Base-by-base conservation (phyloP, 2,888 invertebrate genomes). In the Pristionchus arcanus region DNA sequence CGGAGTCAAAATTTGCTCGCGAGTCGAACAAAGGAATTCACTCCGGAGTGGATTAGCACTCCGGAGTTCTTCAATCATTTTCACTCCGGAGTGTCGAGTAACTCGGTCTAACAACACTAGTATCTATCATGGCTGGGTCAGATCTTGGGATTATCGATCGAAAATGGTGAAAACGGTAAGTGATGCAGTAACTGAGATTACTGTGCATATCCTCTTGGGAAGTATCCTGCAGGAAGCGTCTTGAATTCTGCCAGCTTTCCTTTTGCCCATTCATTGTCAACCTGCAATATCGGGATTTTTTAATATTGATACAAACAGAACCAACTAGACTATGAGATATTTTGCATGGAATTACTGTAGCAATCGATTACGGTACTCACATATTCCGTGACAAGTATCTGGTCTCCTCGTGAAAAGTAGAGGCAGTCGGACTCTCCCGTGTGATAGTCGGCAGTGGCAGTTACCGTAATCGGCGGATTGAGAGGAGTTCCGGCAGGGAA, bases 341-440 rank as follows among this genome's bases (percentile, higher is more conserved):
- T 49, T 13, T 9, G 42, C 42, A 3, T 49, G 11, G 4, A 13
- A 49, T 49, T 9, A 49, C 42, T 49, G 42, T 49, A 49, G 42
- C 42, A 49, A 49, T 49, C 15, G 21, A 25, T 25, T n/a, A 89
- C 25, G 31, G 11, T n/a, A 89, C 89, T 83, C 42, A 92, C 92
- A 71, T 91, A 91, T 90, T 93, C 93, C 13, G 92, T 91, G 85
- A 93, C 91, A 28, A 92, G 49, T 34, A 93, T 42, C n/a, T 89
- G 87, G 85, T 92, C 93, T 49, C 92, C 92, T 16, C 90, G 81
- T 19, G 93, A 91, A 87, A 92, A 91, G 89, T 92, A 92, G n/a
- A 93, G 86, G 89, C 92, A 91, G 66, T 91, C 92, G n/a, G 91
- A 90, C 55, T 93, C 93, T 37, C 91, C 89, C 15, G 92, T 91